phyloP scores from a whole-genome alignment of 2,797 vertebrate genomes.

The Mycteria americana region DNA sequence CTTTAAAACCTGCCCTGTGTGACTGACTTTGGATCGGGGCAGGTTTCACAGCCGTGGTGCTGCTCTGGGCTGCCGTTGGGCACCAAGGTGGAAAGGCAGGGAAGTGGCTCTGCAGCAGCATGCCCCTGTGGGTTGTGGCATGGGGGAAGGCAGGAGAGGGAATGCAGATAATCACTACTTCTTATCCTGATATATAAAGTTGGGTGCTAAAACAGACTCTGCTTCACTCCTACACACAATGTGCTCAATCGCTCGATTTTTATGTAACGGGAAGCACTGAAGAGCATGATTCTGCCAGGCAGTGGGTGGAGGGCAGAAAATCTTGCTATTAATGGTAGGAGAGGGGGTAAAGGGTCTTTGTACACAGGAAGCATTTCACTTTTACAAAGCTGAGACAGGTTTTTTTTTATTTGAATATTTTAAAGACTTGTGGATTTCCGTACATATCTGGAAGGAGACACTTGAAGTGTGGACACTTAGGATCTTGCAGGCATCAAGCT shows the following conservation, averaged over 20 bases:
- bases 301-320: neutral
- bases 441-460: neutral
- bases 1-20: neutral
- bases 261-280: neutral
- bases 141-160: neutral
- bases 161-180: neutral
- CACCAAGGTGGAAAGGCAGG: neutral
- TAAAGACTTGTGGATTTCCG: neutral
- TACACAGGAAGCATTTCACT: neutral
- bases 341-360: neutral
- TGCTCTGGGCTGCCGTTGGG: neutral
- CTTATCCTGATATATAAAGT: neutral
- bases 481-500: neutral
- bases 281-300: neutral
- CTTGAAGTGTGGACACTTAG: neutral
- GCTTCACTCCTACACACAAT: constrained; percentile 32
- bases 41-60: neutral
- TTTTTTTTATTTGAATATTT: neutral
- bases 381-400: neutral
- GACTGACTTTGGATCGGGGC: neutral
- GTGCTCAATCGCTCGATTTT: constrained; percentile 8
- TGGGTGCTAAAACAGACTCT: constrained; percentile 12
- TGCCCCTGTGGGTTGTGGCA: neutral
- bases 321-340: neutral
- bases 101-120: neutral